Evolutionary conservation across 2,113 vertebrate genomes (phyloP), one percentile per base, ranked within the genome.

Genomic region (Motacilla tschutschensis): DNA sequence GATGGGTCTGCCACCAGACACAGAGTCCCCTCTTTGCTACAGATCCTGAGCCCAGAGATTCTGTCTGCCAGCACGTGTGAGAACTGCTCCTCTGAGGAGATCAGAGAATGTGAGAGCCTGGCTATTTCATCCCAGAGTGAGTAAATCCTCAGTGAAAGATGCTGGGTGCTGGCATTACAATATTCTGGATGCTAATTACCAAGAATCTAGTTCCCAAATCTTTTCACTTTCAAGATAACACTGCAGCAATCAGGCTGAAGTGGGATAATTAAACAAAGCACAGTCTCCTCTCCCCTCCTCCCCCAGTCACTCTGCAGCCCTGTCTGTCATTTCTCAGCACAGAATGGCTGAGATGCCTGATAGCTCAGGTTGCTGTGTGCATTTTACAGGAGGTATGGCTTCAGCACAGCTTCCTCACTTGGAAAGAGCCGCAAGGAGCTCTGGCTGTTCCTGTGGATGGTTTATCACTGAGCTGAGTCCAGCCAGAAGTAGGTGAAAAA

Each of bases 381-480:
- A 8, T 72, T 89, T 87, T 83, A 19, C 43, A 36, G 24, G 54
- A 85, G 18, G 15, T 25, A 46, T 6, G 26, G 19, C 70, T 87
- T 40, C 19, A 11, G 29, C 12, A 20, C 2, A 1, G 5, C 17
- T 71, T 66, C n/a, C 16, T 57, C 8, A 13, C 48, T 17, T 44
- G 47, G 24, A 51, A 48, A 47, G n/a, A 59, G 8, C 31, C 28
- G 47, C 29, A 24, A 8, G 62, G 44, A 83, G 25, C 19, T 6
- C 41, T 3, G 2, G 22, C 25, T 71, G 33, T 57, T 67, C 0
- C 0, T 1, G 5, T 9, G 28, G 57, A 8, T 50, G 13, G 10
- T 19, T 85, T 53, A 69, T 17, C 29, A 41, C 14, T 6, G n/a
- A 31, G 12, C 22, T 60, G 41, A 47, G 12, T 31, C 31, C 29